These are phyloP conservation scores for Artemia franciscana DNA, from an alignment of 1,140 invertebrate genomes.

Conservation along the genomic window DNA sequence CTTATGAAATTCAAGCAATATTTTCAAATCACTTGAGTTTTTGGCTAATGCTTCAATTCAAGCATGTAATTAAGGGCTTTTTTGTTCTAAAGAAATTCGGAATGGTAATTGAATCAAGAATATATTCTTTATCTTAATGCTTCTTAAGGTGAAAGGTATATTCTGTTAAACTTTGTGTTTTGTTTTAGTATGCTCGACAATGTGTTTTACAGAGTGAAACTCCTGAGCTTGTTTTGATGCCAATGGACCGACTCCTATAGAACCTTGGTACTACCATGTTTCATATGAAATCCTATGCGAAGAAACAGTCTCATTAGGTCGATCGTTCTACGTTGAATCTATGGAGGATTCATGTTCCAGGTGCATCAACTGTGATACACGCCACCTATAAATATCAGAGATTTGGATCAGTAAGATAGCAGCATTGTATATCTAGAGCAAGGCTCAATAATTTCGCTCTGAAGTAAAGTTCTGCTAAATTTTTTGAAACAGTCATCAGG, in stretches of 20 bases:
- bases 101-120: too few relatives aligned
- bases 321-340: constrained; percentile 10
- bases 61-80: too few relatives aligned
- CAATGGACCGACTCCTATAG: constrained; percentile 22
- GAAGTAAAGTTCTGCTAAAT: too few relatives aligned
- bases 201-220: constrained; percentile 23
- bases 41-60: too few relatives aligned
- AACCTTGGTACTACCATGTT: constrained; percentile 21
- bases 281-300: constrained; percentile 22
- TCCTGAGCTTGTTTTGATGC: constrained; percentile 28
- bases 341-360: constrained; percentile 16
- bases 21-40: too few relatives aligned
- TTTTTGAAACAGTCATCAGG: too few relatives aligned
- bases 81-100: too few relatives aligned
- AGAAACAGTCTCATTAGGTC: constrained; percentile 16
- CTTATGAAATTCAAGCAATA: too few relatives aligned
- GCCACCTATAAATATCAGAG: constrained; percentile 29
- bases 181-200: constrained; percentile 25
- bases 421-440: background rate
- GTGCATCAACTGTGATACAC: constrained; percentile 25
- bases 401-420: constrained; percentile 23
- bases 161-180: too few relatives aligned
- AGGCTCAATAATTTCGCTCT: too few relatives aligned
- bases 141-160: too few relatives aligned
- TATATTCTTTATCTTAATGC: too few relatives aligned